Percentiles rank a stretch among this genome's conserved stretches.
These are phyloP conservation scores for Calvadosia cruxmelitensis DNA, from an alignment of 30 jellyfish, hydroid and myxozoan species.

Conservation along the genomic window DNA sequence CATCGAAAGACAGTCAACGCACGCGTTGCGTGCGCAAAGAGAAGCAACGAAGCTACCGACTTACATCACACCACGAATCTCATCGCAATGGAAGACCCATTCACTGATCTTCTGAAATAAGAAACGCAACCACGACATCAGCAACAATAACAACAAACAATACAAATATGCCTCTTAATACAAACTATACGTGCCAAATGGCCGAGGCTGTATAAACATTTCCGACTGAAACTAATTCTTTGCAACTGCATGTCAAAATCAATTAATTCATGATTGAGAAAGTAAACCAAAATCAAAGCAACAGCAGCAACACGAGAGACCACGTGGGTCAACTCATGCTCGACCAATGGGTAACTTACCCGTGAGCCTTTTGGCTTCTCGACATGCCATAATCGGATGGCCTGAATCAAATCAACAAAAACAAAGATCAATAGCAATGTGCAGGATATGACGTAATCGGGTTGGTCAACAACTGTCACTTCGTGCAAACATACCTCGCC, in stretches of 20 bases:
- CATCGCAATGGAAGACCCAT: slow-evolving; percentile 50
- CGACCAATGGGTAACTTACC: slow-evolving; percentile 8
- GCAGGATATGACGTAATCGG: not conserved
- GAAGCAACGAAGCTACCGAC: too few relatives aligned
- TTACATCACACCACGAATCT: slow-evolving; percentile 73
- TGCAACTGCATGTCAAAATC: too few relatives aligned
- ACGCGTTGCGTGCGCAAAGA: too few relatives aligned
- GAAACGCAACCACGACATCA: too few relatives aligned
- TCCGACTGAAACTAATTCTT: too few relatives aligned
- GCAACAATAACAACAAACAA: too few relatives aligned
- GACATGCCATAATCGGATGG: slow-evolving; percentile 38
- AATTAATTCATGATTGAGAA: too few relatives aligned
- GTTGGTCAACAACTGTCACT: not conserved
- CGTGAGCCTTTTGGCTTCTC: slow-evolving; percentile 24
- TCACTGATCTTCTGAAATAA: slow-evolving; percentile 48
- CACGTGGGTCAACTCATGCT: not conserved
- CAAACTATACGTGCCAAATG: too few relatives aligned
- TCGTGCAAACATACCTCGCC: slow-evolving; percentile 2
- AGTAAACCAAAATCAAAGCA: not conserved
- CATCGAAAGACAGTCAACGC: too few relatives aligned
- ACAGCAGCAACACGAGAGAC: not conserved
- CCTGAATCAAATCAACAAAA: slow-evolving; percentile 13
- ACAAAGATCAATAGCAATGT: not conserved
- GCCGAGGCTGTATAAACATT: too few relatives aligned
- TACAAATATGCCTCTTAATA: too few relatives aligned